Evolutionary conservation across 2,888 invertebrate genomes (phyloP).

Genomic region (Bhutanitis thaidina): DNA sequence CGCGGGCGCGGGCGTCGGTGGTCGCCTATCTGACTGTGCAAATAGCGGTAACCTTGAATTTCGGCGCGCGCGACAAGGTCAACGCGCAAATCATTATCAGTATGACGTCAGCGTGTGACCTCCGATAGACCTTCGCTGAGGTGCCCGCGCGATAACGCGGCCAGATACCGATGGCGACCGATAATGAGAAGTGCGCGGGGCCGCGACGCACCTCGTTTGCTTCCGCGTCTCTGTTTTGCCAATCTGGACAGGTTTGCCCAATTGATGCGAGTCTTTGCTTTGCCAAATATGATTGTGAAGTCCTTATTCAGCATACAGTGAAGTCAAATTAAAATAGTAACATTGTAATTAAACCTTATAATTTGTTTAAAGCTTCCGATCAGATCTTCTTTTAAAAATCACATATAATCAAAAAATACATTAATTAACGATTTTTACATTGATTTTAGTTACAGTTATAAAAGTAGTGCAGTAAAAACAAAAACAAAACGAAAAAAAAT

Average conservation of each 20-base stretch:
- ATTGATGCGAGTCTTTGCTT: not conserved
- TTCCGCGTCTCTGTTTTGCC: constrained; percentile 24
- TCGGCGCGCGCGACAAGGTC: constrained; percentile 77
- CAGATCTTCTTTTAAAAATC: no score
- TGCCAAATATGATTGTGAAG: not conserved
- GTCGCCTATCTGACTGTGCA: constrained; percentile 70
- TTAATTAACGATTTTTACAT: no score
- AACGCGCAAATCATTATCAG: constrained; percentile 78
- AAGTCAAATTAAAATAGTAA: no score
- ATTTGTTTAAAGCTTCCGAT: no score
- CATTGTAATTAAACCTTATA: no score
- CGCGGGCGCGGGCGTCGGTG: constrained; percentile 30
- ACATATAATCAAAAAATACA: no score
- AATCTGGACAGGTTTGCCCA: not conserved
- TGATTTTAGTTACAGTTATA: no score
- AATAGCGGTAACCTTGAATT: constrained; percentile 77
- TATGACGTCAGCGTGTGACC: constrained; percentile 74
- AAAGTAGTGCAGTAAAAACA: no score
- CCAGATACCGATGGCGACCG: constrained; percentile 68
- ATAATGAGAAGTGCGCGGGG: constrained; percentile 39
- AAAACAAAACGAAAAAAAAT: not conserved
- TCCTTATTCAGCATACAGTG: not conserved
- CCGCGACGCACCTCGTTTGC: constrained; percentile 27
- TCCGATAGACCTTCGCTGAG: constrained; percentile 62
- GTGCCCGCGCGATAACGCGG: constrained; percentile 69